Evolutionary conservation across 2,888 invertebrate species (phyloP).

Genomic region (Apeira syringaria): DNA sequence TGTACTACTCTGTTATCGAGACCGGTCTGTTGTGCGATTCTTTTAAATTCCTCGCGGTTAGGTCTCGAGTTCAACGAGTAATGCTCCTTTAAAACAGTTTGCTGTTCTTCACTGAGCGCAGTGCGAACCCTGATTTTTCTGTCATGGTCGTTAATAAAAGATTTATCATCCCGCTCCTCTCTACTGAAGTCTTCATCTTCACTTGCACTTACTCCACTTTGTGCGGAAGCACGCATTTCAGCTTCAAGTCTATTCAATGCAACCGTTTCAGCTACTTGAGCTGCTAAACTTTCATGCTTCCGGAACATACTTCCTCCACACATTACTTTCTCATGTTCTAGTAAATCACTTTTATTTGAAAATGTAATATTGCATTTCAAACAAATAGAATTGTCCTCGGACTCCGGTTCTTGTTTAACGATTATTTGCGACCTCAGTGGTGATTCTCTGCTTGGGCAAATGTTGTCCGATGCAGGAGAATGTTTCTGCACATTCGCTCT

Average conservation of each 20-base stretch:
- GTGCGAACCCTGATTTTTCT: slow-evolving; percentile 96
- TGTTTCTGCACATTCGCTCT: slow-evolving; percentile 87
- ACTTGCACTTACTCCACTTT: slow-evolving; percentile 82
- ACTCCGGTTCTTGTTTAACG: slow-evolving; percentile 68
- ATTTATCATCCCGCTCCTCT: slow-evolving; percentile 79
- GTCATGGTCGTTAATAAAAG: slow-evolving; percentile 84
- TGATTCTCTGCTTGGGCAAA: slow-evolving; percentile 64
- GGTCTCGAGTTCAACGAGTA: slow-evolving; percentile 96
- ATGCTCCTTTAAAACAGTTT: slow-evolving; percentile 93
- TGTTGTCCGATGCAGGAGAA: slow-evolving; percentile 80
- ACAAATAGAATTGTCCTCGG: slow-evolving; percentile 76
- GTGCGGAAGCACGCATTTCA: slow-evolving; percentile 75
- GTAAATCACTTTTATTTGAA: slow-evolving; percentile 82
- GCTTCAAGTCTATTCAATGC: slow-evolving; percentile 80
- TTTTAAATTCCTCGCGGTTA: slow-evolving; percentile 95
- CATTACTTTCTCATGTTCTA: slow-evolving; percentile 89
- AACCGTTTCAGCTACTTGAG: slow-evolving; percentile 88
- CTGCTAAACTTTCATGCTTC: slow-evolving; percentile 89
- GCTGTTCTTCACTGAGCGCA: slow-evolving; percentile 96
- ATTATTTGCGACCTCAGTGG: slow-evolving; percentile 52
- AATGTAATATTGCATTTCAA: slow-evolving; percentile 84
- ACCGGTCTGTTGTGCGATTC: slow-evolving; percentile 91
- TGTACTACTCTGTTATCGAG: slow-evolving; percentile 92
- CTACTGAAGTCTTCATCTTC: slow-evolving; percentile 85
- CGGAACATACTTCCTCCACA: slow-evolving; percentile 83